Percentiles rank a stretch among this genome's conserved stretches.
Evolutionary conservation across 2,888 invertebrate species (phyloP).

Genomic region (Alitta virens): DNA sequence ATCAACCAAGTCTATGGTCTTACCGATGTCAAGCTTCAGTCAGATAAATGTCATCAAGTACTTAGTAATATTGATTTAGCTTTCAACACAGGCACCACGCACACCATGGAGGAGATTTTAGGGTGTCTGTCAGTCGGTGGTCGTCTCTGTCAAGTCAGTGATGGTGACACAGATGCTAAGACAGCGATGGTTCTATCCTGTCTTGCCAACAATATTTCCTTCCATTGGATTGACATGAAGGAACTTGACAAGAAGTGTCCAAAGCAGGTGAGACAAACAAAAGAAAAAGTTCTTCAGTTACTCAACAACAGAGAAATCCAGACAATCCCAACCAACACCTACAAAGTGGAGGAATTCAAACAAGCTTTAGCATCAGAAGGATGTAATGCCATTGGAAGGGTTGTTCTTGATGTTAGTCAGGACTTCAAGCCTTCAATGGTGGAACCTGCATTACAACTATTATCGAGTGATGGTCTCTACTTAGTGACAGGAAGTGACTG

Average conservation of each 20-base stretch:
- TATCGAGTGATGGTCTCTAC: conserved; percentile 2
- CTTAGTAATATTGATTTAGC: not conserved
- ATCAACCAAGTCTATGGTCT: not conserved
- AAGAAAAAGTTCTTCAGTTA: not conserved
- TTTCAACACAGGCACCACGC: not conserved
- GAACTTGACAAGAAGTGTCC: conserved; percentile 8
- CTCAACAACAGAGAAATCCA: conserved; percentile 5
- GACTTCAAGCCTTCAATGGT: not conserved
- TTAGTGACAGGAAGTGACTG: conserved; percentile 5
- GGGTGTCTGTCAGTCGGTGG: not conserved
- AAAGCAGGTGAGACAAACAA: not conserved
- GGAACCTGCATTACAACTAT: not conserved
- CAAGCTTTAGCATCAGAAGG: not conserved
- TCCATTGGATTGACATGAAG: conserved; percentile 8
- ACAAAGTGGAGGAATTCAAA: conserved; percentile 6
- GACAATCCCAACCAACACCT: not conserved
- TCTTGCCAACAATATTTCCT: conserved; percentile 9
- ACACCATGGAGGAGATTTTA: not conserved
- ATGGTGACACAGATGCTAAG: not conserved
- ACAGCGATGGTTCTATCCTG: not conserved
- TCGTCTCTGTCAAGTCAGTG: conserved; percentile 2
- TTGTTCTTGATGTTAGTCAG: conserved; percentile 8
- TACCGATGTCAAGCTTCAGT: not conserved
- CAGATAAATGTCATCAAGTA: no score
- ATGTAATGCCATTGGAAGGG: conserved; percentile 4